Evolutionary conservation across 2,113 vertebrate genomes (phyloP), one percentile per base, ranked within the genome.

Genomic region (Hemibagrus wyckioides): DNA sequence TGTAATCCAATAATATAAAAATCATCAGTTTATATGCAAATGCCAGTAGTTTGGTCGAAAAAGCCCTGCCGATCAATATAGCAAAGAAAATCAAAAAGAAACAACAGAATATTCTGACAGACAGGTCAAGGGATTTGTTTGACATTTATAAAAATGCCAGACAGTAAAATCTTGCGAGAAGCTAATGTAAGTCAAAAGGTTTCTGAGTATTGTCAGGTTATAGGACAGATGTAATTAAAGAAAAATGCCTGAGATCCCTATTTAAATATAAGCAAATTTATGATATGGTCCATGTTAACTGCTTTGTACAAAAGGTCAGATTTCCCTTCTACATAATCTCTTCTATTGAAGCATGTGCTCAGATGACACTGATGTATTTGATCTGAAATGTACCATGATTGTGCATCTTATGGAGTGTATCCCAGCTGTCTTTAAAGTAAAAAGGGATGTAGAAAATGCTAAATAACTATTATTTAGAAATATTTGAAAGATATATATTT

Each of bases 91-190:
- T 36, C 36, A 11, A 39, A 36, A 23, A 54, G n/a, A 30, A 75
- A 19, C 25, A 61, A 11, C 59, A 61, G 59, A 28, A 9, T 25
- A 30, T 63, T 30, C 61, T n/a, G 28, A 63, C 28, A 63, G 61
- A 48, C 56, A 36, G 81, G 39, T 19, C 57, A 86, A 86, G n/a
- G 63, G 25, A 82, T 82, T 44, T 65, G 50, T 79, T 39, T 84
- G 86, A 25, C 73, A 84, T 84, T 84, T 81, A 85, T 63, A 85
- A 85, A 86, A 86, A 80, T 59, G 71, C 79, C 85, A 63, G 83
- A 73, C n/a, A 0, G 21, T 83, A 54, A 89, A 79, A 79, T 80
- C 41, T 48, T 59, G 84, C 25, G 54, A 77, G 54, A 79, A 59
- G 83, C 77, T 80, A 86, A 89, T 80, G 82, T 39, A 56, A 28